phyloP scores from a whole-genome alignment of 2,797 vertebrate genomes.

The Phoxinus dragarum region DNA sequence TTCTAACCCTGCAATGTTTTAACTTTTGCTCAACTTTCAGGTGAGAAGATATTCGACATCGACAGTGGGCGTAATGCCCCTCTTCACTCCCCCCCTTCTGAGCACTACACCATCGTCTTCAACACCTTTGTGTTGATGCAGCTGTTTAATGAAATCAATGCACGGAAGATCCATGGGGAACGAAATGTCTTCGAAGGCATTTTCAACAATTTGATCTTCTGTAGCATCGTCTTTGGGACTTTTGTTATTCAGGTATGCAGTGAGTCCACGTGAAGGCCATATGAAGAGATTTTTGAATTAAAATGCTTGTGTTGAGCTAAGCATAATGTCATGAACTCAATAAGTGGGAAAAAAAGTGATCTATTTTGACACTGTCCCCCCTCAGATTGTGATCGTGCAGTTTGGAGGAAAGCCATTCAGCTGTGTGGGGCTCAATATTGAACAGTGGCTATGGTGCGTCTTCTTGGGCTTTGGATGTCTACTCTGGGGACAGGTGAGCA shows the following conservation, averaged over 20 bases:
- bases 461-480: conserved; percentile 87
- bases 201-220: conserved; percentile 98
- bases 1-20: background rate
- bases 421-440: conserved; percentile 76
- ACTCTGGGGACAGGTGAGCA: conserved; percentile 96
- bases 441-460: conserved; percentile 84
- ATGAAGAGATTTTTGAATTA: background rate
- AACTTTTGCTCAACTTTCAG: conserved; percentile 71
- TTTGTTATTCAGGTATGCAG: conserved; percentile 93
- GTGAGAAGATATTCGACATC: conserved; percentile 94
- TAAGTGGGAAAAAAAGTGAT: no score
- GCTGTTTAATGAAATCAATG: conserved; percentile 99
- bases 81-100: conserved; percentile 93
- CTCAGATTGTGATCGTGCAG: conserved; percentile 80
- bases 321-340: background rate
- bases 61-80: conserved; percentile 93
- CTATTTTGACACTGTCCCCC: background rate
- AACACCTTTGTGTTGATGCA: conserved; percentile 99
- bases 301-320: background rate
- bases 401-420: conserved; percentile 83
- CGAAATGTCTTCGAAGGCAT: conserved; percentile 98
- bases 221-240: conserved; percentile 94
- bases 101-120: conserved; percentile 99
- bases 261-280: no score
- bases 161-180: conserved; percentile 98